Conservation (phyloP, 2,113 vertebrate species). For the Geococcyx californianus region DNA sequence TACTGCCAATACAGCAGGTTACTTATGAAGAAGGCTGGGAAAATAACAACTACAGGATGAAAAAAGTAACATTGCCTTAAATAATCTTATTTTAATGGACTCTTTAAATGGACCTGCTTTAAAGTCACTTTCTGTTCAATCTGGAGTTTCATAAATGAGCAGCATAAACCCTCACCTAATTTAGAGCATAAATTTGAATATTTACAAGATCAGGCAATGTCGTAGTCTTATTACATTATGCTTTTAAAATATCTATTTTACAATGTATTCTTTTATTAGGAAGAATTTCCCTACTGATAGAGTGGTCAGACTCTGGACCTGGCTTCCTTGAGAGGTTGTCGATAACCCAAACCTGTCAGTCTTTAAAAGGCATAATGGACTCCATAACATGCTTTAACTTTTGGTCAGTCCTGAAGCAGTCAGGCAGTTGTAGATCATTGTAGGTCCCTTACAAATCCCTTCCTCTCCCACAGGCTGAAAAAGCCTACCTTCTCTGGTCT, state of each 20-base stretch:
- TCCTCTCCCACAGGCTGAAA: background rate
- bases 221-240: background rate
- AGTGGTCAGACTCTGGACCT: background rate
- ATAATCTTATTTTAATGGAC: background rate
- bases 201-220: background rate
- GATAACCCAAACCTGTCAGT: background rate
- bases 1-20: background rate
- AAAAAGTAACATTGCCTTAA: background rate
- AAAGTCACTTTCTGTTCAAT: background rate
- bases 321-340: background rate
- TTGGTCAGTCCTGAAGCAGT: background rate
- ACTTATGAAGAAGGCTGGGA: background rate
- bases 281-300: background rate
- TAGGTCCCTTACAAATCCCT: background rate
- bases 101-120: background rate
- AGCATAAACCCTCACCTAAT: background rate
- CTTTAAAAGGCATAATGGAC: background rate
- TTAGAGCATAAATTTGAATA: background rate
- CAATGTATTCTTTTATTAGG: background rate
- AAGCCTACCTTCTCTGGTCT: background rate
- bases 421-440: background rate
- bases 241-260: background rate
- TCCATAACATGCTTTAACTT: background rate
- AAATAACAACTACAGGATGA: background rate
- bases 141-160: background rate